Base-by-base conservation (phyloP, 1,140 invertebrate genomes). In the Meloidogyne chitwoodi region DNA sequence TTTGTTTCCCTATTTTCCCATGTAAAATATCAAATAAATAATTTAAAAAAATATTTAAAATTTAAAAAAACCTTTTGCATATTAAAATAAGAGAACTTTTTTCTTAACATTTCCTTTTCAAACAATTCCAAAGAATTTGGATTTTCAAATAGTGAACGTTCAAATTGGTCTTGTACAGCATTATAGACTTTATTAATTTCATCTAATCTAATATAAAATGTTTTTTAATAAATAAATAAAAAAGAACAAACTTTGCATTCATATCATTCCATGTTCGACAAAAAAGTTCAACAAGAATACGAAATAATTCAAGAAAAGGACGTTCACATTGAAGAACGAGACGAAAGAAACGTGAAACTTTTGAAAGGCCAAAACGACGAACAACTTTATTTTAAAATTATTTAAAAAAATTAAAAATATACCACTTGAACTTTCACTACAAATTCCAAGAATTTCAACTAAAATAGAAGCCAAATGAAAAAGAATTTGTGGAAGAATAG, bases 21-120 rank as follows among this genome's bases (percentile, higher is more conserved):
- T 31, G 2, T 41, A 8, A 8, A 4, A 1, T 16, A 65, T 19
- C 8, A 3, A 65, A 65, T 1, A 27, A n/a, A n/a, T 2, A 29
- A 27, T 27, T 27, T 14, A 29, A 41, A 31, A 22, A 14, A 76
- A 70, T 27, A 76, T 44, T 72, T 80, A 83, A 29, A 63, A n/a
- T n/a, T 65, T 56, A 84, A 72, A 79, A 81, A 83, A 5, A 83
- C 44, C 70, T 83, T 81, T 74, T 83, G 82, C 78, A 83, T 84
- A 48, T 81, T 75, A 26, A 75, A 81, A 74, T 84, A 83, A 22
- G 81, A 76, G 27, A 80, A 78, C 16, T 83, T 76, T 56, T 78
- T 78, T 1, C 61, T 73, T 29, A 76, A 80, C 48, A 67, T 63
- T 61, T 62, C 75, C 22, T 16, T 67, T 29, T 85, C 79, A 27